These are phyloP conservation scores for Vulpes lagopus DNA, from an alignment of 2,113 vertebrate species.

Conservation along the genomic window DNA sequence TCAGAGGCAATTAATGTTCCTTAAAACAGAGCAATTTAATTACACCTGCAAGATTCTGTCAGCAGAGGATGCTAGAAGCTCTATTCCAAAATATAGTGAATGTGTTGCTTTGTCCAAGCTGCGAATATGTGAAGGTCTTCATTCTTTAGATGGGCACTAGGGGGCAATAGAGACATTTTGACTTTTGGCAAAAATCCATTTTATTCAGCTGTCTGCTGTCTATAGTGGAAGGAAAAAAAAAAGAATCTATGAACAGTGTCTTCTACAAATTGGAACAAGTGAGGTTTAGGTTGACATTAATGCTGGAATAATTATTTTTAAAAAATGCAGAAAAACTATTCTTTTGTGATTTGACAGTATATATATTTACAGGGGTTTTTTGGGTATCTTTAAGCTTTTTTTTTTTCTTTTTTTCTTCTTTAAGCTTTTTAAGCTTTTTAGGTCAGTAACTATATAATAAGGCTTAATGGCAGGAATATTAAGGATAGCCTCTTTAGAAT, in stretches of 20 bases:
- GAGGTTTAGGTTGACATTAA: slow-evolving; percentile 43
- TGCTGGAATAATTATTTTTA: slow-evolving; percentile 26
- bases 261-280: slow-evolving; percentile 52
- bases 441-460: not conserved
- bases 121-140: not conserved
- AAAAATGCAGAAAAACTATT: slow-evolving; percentile 34
- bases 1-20: slow-evolving; percentile 28
- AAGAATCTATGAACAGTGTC: slow-evolving; percentile 20
- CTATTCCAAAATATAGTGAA: slow-evolving; percentile 14
- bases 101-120: not conserved
- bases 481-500: not conserved
- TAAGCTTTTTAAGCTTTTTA: slow-evolving; percentile 25
- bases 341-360: not conserved
- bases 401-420: too few species aligned
- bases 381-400: slow-evolving; percentile 27
- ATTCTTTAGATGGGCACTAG: slow-evolving; percentile 68
- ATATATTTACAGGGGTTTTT: slow-evolving; percentile 11
- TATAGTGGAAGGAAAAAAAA: not conserved
- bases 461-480: not conserved
- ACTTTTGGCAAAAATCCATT: not conserved
- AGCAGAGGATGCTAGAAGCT: slow-evolving; percentile 70
- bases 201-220: not conserved
- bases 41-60: slow-evolving; percentile 51
- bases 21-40: slow-evolving; percentile 55
- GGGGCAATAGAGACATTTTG: slow-evolving; percentile 62